A percentile compares a stretch with the other conserved stretches of the same genome.
Evolutionary conservation across 2,888 invertebrate genomes (phyloP).

Genomic region (Aphodius granarius): DNA sequence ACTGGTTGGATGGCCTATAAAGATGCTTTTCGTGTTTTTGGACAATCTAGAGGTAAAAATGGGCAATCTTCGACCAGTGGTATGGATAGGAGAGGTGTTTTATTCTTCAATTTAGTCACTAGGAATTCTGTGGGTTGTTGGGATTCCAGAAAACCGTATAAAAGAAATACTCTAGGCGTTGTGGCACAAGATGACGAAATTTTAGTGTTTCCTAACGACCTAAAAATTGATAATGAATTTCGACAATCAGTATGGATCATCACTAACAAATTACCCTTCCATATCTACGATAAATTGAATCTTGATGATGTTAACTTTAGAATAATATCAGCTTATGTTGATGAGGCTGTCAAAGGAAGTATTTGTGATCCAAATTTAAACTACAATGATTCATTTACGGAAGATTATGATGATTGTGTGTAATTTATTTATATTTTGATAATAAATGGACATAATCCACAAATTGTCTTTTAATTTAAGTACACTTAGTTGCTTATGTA

Average conservation of each 20-base stretch:
- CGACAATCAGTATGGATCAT: constrained; percentile 76
- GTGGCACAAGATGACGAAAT: constrained; percentile 65
- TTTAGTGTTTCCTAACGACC: constrained; percentile 78
- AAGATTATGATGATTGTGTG: background rate
- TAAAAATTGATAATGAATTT: constrained; percentile 71
- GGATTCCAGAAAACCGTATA: constrained; percentile 74
- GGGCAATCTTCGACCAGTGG: constrained; percentile 77
- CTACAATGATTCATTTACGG: background rate
- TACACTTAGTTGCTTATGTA: too few species aligned
- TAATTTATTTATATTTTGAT: background rate
- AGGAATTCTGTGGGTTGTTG: constrained; percentile 78
- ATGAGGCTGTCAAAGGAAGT: constrained; percentile 65
- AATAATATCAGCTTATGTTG: constrained; percentile 67
- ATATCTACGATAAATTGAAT: constrained; percentile 67
- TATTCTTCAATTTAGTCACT: constrained; percentile 79
- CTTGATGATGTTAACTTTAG: constrained; percentile 71
- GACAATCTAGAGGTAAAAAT: constrained; percentile 57
- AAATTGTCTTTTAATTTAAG: too few species aligned
- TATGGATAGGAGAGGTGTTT: constrained; percentile 64
- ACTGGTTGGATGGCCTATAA: constrained; percentile 51
- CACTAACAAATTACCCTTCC: constrained; percentile 74
- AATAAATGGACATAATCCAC: background rate
- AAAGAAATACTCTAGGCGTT: constrained; percentile 62
- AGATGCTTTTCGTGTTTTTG: constrained; percentile 47
- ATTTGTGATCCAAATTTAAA: constrained; percentile 67